These are phyloP conservation scores for Halictus rubicundus DNA, from an alignment of 1,140 invertebrate species.

Conservation along the genomic window DNA sequence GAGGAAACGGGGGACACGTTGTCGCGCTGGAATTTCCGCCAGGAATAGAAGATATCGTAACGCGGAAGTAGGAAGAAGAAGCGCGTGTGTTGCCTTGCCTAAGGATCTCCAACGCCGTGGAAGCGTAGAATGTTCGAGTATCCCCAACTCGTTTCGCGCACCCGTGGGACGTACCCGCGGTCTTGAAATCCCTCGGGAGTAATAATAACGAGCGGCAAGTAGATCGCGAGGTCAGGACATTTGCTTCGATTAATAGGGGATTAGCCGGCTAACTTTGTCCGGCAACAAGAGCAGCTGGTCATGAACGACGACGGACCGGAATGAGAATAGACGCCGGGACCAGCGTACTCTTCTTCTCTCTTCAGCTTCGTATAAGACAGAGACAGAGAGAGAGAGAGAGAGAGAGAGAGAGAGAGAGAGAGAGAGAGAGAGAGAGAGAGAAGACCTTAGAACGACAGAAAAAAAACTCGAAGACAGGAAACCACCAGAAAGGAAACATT, in stretches of 20 bases:
- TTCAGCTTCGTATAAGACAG: background rate
- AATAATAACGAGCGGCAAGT: slow-evolving; percentile 37
- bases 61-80: slow-evolving; percentile 23
- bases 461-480: too few relatives aligned
- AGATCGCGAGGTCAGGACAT: slow-evolving; percentile 36
- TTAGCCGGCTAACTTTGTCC: slow-evolving; percentile 36
- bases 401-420: too few relatives aligned
- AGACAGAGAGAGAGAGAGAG: background rate
- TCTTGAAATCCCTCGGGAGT: slow-evolving; percentile 35
- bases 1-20: background rate
- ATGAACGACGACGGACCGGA: slow-evolving; percentile 12
- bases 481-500: too few relatives aligned
- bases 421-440: too few relatives aligned
- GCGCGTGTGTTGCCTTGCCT: background rate
- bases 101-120: background rate
- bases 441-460: too few relatives aligned
- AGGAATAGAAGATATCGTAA: background rate
- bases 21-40: background rate
- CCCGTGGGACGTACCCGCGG: background rate
- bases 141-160: too few relatives aligned
- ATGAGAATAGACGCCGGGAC: slow-evolving; percentile 32
- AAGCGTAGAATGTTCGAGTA: too few relatives aligned
- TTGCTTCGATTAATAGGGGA: slow-evolving; percentile 45
- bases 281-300: slow-evolving; percentile 31
- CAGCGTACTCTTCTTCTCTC: background rate